Conservation (phyloP, 1,140 invertebrate species). For the Acromyrmex charruanus region DNA sequence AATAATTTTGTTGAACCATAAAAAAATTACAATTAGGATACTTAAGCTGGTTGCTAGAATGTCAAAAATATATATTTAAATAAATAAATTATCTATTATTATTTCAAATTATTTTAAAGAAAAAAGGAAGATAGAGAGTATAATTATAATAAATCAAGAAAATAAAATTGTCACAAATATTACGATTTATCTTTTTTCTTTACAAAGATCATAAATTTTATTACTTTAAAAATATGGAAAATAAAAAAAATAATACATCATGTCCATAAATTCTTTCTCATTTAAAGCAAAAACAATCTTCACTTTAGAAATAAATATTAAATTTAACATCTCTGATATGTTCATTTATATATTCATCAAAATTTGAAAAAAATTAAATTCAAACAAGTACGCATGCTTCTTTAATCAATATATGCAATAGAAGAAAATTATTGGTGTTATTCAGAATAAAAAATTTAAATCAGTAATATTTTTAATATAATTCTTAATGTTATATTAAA, state of each 20-base stretch:
- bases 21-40: too few species aligned
- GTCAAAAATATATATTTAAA: conserved; percentile 13
- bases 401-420: not conserved
- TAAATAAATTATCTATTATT: not conserved
- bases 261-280: not conserved
- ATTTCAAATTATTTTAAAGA: not conserved
- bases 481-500: not conserved
- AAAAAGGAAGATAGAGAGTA: not conserved
- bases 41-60: too few species aligned
- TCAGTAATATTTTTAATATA: not conserved
- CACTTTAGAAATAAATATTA: not conserved
- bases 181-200: not conserved
- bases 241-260: not conserved
- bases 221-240: too few species aligned
- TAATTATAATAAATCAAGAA: not conserved
- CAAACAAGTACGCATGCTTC: not conserved
- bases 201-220: not conserved
- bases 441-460: not conserved
- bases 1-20: too few species aligned
- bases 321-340: conserved; percentile 8
- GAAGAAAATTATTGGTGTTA: not conserved
- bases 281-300: not conserved
- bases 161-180: not conserved
- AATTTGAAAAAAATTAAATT: conserved; percentile 18
- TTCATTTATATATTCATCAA: conserved; percentile 6